These are phyloP conservation scores for Drosophila kohkoa DNA, from an alignment of 1,140 invertebrate genomes.

Conservation along the genomic window DNA sequence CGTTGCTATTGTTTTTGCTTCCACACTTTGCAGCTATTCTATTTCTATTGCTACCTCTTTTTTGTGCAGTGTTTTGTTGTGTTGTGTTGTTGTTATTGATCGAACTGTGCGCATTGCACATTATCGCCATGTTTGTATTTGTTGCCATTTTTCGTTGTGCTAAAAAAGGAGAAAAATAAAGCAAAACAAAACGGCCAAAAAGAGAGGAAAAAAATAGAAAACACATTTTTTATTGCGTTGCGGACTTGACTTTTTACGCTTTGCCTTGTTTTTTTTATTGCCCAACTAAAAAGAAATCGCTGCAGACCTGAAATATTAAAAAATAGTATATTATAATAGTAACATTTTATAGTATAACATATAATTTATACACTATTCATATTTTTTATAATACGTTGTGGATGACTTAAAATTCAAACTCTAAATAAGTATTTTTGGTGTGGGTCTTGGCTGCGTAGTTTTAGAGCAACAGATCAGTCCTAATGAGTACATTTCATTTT, in stretches of 20 bases:
- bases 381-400: background rate
- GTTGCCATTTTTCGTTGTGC: constrained; percentile 70
- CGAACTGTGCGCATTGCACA: constrained; percentile 60
- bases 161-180: constrained; percentile 39
- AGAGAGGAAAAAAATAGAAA: constrained; percentile 23
- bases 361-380: background rate
- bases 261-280: background rate
- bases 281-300: constrained; percentile 15
- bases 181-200: constrained; percentile 11
- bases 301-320: background rate
- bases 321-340: background rate
- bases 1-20: constrained; percentile 48
- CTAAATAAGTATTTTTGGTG: constrained; percentile 7
- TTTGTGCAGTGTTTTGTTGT: background rate
- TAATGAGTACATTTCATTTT: background rate
- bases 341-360: background rate
- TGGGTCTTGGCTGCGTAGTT: background rate
- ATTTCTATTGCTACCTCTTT: constrained; percentile 4
- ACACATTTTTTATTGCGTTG: constrained; percentile 49
- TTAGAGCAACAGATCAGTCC: background rate
- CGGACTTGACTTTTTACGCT: constrained; percentile 5
- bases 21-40: background rate
- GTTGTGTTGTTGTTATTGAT: constrained; percentile 55
- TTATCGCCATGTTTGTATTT: constrained; percentile 81
- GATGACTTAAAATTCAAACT: background rate